A percentile compares a stretch with the other conserved stretches of the same genome.
Evolutionary conservation across 2,888 invertebrate genomes (phyloP).

Genomic region (Megalurothrips usitatus): DNA sequence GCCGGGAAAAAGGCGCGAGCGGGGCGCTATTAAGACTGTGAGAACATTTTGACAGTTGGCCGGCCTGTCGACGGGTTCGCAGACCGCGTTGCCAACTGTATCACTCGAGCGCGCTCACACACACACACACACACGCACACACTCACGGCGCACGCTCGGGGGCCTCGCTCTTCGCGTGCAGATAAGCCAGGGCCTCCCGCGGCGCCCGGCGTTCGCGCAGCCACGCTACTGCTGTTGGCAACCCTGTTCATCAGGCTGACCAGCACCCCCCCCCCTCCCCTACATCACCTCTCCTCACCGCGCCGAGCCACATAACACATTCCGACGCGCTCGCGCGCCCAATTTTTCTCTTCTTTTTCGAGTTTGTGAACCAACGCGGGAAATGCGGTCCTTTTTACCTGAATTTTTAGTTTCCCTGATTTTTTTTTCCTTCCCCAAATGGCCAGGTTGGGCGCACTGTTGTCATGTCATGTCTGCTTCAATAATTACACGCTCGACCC

Average conservation of each 20-base stretch:
- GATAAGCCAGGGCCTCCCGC: constrained; percentile 2
- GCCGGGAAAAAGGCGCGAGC: background rate
- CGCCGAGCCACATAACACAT: no score
- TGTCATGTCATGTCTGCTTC: no score
- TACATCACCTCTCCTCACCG: no score
- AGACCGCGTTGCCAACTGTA: background rate
- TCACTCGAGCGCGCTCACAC: background rate
- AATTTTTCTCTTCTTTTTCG: no score
- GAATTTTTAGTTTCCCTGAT: no score
- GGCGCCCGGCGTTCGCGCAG: background rate
- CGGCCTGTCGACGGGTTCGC: constrained; percentile 10
- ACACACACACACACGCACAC: background rate
- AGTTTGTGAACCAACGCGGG: no score
- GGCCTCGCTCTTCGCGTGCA: background rate
- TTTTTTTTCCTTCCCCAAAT: no score
- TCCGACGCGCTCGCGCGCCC: no score
- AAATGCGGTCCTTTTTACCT: no score
- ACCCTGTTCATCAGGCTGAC: background rate
- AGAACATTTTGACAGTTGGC: constrained; percentile 20
- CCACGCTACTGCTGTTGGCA: constrained; percentile 6
- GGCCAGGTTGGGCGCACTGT: background rate
- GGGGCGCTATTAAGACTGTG: background rate
- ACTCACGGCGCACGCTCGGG: background rate
- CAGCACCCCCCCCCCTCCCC: no score
- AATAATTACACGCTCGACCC: no score